Evolutionary conservation across 2,888 invertebrate species (phyloP).

Genomic region (Drosophila diplacantha): DNA sequence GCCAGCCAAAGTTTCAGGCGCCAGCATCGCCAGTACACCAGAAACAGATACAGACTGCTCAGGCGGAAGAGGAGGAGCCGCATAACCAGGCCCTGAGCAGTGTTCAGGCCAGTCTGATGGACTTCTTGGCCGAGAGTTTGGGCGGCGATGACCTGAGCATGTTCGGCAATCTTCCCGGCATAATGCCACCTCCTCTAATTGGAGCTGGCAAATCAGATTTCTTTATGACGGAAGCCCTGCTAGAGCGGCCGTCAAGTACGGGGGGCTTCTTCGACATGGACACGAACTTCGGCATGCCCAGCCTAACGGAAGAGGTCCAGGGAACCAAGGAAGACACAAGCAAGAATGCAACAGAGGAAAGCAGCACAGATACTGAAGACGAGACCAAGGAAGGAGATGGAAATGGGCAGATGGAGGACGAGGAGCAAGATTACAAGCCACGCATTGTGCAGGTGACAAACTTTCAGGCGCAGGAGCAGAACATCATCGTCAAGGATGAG

Average conservation of each 20-base stretch:
- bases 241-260: slow-evolving; percentile 60
- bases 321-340: slow-evolving; percentile 4
- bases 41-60: background rate
- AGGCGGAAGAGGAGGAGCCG: background rate
- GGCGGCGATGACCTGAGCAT: slow-evolving; percentile 71
- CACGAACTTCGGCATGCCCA: slow-evolving; percentile 36
- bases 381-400: slow-evolving; percentile 32
- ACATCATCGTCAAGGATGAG: slow-evolving; percentile 54
- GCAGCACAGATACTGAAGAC: slow-evolving; percentile 45
- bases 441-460: slow-evolving; percentile 77
- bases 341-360: slow-evolving; percentile 15
- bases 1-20: slow-evolving; percentile 56
- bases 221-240: slow-evolving; percentile 64
- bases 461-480: slow-evolving; percentile 65
- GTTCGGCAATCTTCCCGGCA: slow-evolving; percentile 66
- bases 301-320: background rate
- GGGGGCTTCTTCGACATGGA: slow-evolving; percentile 62
- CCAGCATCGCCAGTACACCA: background rate
- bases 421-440: slow-evolving; percentile 64
- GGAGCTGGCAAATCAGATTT: slow-evolving; percentile 67
- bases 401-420: slow-evolving; percentile 28
- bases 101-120: slow-evolving; percentile 76
- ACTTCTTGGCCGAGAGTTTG: slow-evolving; percentile 76
- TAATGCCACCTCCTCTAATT: slow-evolving; percentile 67
- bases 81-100: slow-evolving; percentile 62